Percentiles rank a stretch among this genome's conserved stretches.
These are phyloP conservation scores for Acromyrmex echinatior DNA, from an alignment of 1,140 invertebrate species.

Conservation along the genomic window DNA sequence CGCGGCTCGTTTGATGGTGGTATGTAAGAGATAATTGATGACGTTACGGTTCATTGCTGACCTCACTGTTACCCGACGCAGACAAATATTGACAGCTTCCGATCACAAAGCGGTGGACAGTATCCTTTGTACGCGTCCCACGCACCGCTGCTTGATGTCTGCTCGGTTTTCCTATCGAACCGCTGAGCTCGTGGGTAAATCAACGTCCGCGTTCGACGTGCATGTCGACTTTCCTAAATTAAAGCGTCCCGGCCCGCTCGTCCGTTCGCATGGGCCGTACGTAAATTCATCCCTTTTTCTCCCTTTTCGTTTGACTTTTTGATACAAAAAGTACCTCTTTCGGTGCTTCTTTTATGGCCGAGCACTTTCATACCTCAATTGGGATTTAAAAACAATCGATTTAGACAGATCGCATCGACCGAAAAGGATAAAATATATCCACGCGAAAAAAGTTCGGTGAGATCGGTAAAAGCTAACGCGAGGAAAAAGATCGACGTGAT, in stretches of 20 bases:
- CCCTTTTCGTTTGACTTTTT: conserved; percentile 21
- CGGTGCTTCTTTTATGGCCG: conserved; percentile 46
- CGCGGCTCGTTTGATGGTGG: conserved; percentile 68
- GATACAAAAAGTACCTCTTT: conserved; percentile 52
- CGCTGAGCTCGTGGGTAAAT: conserved; percentile 68
- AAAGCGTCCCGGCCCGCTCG: conserved; percentile 65
- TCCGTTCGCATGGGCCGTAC: conserved; percentile 36
- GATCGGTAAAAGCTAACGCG: neutral
- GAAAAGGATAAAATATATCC: conserved; percentile 25
- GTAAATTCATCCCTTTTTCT: conserved; percentile 23
- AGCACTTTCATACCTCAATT: conserved; percentile 30
- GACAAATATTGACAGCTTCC: conserved; percentile 82
- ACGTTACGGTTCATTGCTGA: conserved; percentile 79
- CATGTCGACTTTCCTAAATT: conserved; percentile 73
- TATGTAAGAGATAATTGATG: conserved; percentile 84
- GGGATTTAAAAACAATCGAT: conserved; percentile 43
- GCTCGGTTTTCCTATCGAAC: conserved; percentile 72
- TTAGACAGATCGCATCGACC: neutral
- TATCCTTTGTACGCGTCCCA: conserved; percentile 76
- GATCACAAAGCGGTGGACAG: conserved; percentile 72
- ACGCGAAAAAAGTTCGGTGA: conserved; percentile 14
- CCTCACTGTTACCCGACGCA: conserved; percentile 76
- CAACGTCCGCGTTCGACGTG: conserved; percentile 69
- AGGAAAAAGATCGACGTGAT: neutral
- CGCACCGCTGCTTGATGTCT: conserved; percentile 61